Percentiles rank a stretch among this genome's conserved stretches.
phyloP scores from a whole-genome alignment of 2,797 vertebrate species.

The Chanos chanos region DNA sequence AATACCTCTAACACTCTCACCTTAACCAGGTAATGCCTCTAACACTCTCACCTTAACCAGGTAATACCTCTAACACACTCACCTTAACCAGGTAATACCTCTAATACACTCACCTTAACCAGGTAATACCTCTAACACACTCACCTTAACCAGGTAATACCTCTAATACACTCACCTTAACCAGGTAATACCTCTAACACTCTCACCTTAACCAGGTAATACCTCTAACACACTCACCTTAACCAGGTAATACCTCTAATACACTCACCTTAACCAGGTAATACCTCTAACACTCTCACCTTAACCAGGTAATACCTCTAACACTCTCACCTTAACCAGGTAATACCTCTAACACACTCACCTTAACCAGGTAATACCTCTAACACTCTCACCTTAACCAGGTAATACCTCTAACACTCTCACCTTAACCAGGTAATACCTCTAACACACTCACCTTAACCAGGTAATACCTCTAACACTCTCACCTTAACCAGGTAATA shows the following conservation, averaged over 20 bases:
- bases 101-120: no score
- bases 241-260: not conserved
- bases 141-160: no score
- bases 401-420: no score
- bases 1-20: not conserved
- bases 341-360: no score
- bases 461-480: conserved; percentile 63
- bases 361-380: not conserved
- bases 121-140: not conserved
- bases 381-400: no score
- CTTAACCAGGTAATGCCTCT: no score
- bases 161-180: not conserved
- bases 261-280: no score
- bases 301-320: not conserved
- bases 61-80: not conserved
- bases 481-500: conserved; percentile 18
- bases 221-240: no score
- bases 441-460: conserved; percentile 63
- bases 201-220: conserved; percentile 69
- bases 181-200: not conserved
- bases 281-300: not conserved
- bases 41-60: not conserved
- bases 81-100: conserved; percentile 72
- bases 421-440: not conserved
- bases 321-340: conserved; percentile 64